These are phyloP conservation scores for Limnephilus auricula DNA, from an alignment of 2,888 invertebrate genomes.

Conservation along the genomic window DNA sequence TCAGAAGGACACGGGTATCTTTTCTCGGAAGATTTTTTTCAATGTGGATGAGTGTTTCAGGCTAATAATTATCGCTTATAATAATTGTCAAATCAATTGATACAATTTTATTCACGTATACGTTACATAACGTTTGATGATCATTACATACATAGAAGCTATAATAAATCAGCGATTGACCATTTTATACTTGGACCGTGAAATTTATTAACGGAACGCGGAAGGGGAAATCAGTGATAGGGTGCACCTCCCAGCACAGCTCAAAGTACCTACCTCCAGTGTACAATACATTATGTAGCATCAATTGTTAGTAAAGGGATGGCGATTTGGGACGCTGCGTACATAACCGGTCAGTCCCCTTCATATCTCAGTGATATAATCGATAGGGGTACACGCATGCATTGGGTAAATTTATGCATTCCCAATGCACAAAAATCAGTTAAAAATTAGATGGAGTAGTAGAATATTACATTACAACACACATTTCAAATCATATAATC, in stretches of 20 bases:
- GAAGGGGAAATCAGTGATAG: constrained; percentile 61
- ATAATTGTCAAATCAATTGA: too few species aligned
- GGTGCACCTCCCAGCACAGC: constrained; percentile 14
- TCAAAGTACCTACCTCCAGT: constrained; percentile 1
- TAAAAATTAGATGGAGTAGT: not conserved
- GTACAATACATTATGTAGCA: not conserved
- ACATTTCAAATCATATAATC: too few species aligned
- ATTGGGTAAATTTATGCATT: not conserved
- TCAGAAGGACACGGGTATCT: too few species aligned
- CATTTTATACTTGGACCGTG: not conserved
- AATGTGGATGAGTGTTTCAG: too few species aligned
- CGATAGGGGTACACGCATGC: constrained; percentile 38
- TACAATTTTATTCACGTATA: too few species aligned
- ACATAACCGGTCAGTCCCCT: constrained; percentile 47
- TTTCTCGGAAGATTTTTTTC: too few species aligned
- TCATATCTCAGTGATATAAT: not conserved
- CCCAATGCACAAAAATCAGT: not conserved
- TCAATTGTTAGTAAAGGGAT: constrained; percentile 38
- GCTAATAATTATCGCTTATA: too few species aligned
- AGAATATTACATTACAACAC: too few species aligned
- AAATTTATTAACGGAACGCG: constrained; percentile 40
- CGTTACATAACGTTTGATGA: not conserved
- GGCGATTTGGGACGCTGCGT: constrained; percentile 53
- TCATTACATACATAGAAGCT: not conserved
- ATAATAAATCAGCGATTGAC: not conserved